Conservation (phyloP, 2,797 vertebrate genomes). For the Varecia variegata region DNA sequence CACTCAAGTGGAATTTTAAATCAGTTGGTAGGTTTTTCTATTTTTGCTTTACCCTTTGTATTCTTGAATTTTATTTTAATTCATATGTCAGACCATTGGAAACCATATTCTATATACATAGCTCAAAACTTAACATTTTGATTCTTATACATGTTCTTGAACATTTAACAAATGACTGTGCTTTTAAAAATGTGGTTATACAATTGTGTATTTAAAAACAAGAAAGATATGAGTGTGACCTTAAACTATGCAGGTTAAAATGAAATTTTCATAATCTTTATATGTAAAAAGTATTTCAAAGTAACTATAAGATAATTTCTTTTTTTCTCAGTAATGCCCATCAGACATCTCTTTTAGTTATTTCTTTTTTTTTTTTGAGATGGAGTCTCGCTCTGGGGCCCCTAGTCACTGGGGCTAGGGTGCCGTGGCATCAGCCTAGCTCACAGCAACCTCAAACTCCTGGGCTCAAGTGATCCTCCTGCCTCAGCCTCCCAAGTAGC, state of each 20-base stretch:
- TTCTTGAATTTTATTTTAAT: slow-evolving; percentile 27
- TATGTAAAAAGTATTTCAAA: background rate
- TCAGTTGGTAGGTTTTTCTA: background rate
- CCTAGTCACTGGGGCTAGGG: no score
- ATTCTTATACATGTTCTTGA: background rate
- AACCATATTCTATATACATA: background rate
- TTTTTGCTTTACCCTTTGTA: background rate
- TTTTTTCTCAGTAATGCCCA: background rate
- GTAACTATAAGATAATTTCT: background rate
- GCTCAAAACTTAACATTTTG: background rate
- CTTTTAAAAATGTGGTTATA: background rate
- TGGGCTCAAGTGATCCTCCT: no score
- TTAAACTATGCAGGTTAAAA: slow-evolving; percentile 11
- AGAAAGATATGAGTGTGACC: background rate
- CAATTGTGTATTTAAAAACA: slow-evolving; percentile 9
- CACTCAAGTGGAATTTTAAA: background rate
- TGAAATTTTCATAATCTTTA: slow-evolving; percentile 1
- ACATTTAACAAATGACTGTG: background rate
- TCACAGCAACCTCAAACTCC: no score
- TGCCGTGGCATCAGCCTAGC: no score
- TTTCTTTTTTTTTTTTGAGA: background rate
- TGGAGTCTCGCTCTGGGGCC: no score
- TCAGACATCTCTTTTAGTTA: background rate
- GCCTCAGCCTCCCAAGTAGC: no score
- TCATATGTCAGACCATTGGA: background rate